Evolutionary conservation across 1,140 invertebrate genomes (phyloP).

Genomic region (Drosophila asahinai): DNA sequence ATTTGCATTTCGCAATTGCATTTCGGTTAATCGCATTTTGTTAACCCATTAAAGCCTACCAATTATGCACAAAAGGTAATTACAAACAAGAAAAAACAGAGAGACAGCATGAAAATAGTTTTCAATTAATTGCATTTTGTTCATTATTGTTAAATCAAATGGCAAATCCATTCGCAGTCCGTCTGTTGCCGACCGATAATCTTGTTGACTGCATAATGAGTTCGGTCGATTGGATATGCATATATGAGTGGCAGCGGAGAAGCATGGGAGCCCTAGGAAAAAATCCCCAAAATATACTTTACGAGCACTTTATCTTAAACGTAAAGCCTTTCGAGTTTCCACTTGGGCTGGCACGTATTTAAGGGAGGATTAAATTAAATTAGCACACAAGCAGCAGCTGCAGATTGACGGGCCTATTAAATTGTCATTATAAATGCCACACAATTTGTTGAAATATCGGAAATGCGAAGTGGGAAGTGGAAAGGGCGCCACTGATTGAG

Average conservation of each 20-base stretch:
- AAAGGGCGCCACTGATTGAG: conserved; percentile 31
- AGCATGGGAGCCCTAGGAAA: background rate
- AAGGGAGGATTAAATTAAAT: conserved; percentile 33
- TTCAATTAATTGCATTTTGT: conserved; percentile 68
- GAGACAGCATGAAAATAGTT: conserved; percentile 49
- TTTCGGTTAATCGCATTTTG: conserved; percentile 71
- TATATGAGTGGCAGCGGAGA: no score
- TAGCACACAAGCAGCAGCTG: conserved; percentile 26
- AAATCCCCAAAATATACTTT: conserved; percentile 11
- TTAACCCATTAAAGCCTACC: conserved; percentile 62
- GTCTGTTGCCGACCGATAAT: conserved; percentile 39
- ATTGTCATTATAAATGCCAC: conserved; percentile 58
- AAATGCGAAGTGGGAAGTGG: background rate
- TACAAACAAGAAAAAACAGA: conserved; percentile 46
- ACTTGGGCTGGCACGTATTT: conserved; percentile 7
- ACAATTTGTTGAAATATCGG: conserved; percentile 26
- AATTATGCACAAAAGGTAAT: conserved; percentile 69
- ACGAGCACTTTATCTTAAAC: no score
- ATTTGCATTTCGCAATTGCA: conserved; percentile 56
- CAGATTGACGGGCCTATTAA: conserved; percentile 60
- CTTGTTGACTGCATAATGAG: conserved; percentile 49
- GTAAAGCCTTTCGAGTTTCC: conserved; percentile 1
- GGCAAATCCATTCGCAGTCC: conserved; percentile 45
- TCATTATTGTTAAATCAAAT: conserved; percentile 64
- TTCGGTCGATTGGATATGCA: conserved; percentile 12